phyloP scores from a whole-genome alignment of 1,140 invertebrate genomes.

The Macrotrachela quadricornifera region DNA sequence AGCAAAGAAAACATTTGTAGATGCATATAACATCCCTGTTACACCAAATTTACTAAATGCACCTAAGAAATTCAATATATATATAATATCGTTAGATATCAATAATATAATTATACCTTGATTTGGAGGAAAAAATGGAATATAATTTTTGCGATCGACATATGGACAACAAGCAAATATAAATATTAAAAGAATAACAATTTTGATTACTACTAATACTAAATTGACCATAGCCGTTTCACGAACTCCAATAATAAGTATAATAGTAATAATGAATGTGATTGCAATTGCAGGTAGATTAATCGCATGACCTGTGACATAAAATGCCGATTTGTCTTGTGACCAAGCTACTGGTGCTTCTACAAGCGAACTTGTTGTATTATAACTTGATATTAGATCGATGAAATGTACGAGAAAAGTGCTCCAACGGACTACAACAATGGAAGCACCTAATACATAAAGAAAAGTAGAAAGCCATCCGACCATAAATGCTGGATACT shows the following conservation, averaged over 20 bases:
- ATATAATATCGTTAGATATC: no score
- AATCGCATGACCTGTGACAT: slow-evolving; percentile 20
- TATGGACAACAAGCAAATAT: no score
- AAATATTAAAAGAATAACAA: slow-evolving; percentile 27
- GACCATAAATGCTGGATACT: slow-evolving; percentile 82
- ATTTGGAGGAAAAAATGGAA: no score
- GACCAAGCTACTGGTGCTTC: not conserved
- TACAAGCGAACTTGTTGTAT: not conserved
- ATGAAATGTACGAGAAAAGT: no score
- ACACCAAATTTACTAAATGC: slow-evolving; percentile 1
- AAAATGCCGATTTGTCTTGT: slow-evolving; percentile 7
- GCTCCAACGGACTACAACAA: slow-evolving; percentile 26
- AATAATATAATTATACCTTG: no score
- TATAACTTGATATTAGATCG: no score
- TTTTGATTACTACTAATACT: slow-evolving; percentile 27
- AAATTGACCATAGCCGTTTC: slow-evolving; percentile 26
- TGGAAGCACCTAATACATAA: slow-evolving; percentile 49
- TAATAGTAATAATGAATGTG: slow-evolving; percentile 24
- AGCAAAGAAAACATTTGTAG: slow-evolving; percentile 5
- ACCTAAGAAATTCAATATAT: not conserved
- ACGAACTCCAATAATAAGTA: no score
- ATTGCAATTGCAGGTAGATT: slow-evolving; percentile 19
- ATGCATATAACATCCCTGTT: not conserved
- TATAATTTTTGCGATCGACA: no score
- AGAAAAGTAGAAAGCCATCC: slow-evolving; percentile 75